Percentiles rank a stretch among this genome's conserved stretches.
Evolutionary conservation across 2,888 invertebrate genomes (phyloP).

Genomic region (Trypoxylon attenuatum): DNA sequence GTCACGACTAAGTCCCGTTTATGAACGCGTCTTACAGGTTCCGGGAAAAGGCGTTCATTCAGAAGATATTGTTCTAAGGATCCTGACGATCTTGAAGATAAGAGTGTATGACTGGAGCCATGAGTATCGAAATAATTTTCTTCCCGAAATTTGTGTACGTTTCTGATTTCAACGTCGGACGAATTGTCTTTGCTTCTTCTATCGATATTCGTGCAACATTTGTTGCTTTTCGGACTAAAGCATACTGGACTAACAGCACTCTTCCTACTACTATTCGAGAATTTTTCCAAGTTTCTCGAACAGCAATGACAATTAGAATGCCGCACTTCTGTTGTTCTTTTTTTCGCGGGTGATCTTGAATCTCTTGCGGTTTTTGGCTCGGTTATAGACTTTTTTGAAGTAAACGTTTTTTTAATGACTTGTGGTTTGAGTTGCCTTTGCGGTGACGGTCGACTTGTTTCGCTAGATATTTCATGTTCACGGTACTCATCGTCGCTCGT

Average conservation of each 20-base stretch:
- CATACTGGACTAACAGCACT: not conserved
- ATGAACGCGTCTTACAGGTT: conserved; percentile 71
- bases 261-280: not conserved
- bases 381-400: conserved; percentile 36
- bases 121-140: conserved; percentile 81
- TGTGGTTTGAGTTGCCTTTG: conserved; percentile 25
- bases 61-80: conserved; percentile 78
- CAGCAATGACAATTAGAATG: conserved; percentile 10
- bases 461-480: no score
- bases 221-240: not conserved
- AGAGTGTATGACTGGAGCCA: conserved; percentile 70
- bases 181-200: no score
- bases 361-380: conserved; percentile 21
- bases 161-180: conserved; percentile 32
- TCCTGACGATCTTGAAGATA: conserved; percentile 57
- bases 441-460: conserved; percentile 8
- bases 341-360: conserved; percentile 12
- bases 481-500: not conserved
- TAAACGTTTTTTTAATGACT: conserved; percentile 31
- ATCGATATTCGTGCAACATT: not conserved
- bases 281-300: not conserved
- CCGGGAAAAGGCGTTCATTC: conserved; percentile 78
- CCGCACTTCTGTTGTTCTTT: not conserved
- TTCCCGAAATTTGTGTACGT: conserved; percentile 75
- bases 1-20: conserved; percentile 58